Evolutionary conservation across 1,140 invertebrate genomes (phyloP).

Genomic region (Formica selysi): DNA sequence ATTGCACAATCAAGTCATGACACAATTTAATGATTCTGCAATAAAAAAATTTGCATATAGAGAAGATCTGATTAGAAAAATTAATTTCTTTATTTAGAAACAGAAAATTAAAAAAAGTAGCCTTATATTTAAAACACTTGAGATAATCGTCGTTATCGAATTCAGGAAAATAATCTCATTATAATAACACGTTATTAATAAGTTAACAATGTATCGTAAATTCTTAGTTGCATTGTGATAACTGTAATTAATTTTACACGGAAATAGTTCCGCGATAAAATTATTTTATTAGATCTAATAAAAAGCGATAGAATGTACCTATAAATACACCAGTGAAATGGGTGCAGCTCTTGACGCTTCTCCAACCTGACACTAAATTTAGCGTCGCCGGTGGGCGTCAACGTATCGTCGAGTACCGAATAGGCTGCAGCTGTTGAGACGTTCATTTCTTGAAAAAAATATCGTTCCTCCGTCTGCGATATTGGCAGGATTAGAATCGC

Average conservation of each 20-base stretch:
- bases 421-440: conserved; percentile 78
- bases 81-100: conserved; percentile 38
- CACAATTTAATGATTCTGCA: conserved; percentile 15
- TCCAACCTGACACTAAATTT: conserved; percentile 81
- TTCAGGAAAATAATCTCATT: not conserved
- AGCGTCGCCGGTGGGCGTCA: conserved; percentile 81
- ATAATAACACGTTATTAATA: not conserved
- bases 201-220: not conserved
- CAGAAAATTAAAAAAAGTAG: not conserved
- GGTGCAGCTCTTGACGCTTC: conserved; percentile 52
- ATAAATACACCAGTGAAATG: conserved; percentile 54
- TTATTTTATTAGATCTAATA: conserved; percentile 44
- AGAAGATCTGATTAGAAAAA: not conserved
- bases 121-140: not conserved
- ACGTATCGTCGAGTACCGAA: conserved; percentile 70
- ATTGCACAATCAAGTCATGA: not conserved
- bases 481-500: conserved; percentile 45
- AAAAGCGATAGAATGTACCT: conserved; percentile 13
- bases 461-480: conserved; percentile 61
- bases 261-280: conserved; percentile 19
- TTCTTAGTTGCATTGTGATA: not conserved
- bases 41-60: no score
- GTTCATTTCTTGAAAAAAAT: conserved; percentile 60
- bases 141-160: not conserved
- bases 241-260: not conserved